Base-by-base conservation (phyloP, 2,113 vertebrate species). In the Baryphthengus martii region DNA sequence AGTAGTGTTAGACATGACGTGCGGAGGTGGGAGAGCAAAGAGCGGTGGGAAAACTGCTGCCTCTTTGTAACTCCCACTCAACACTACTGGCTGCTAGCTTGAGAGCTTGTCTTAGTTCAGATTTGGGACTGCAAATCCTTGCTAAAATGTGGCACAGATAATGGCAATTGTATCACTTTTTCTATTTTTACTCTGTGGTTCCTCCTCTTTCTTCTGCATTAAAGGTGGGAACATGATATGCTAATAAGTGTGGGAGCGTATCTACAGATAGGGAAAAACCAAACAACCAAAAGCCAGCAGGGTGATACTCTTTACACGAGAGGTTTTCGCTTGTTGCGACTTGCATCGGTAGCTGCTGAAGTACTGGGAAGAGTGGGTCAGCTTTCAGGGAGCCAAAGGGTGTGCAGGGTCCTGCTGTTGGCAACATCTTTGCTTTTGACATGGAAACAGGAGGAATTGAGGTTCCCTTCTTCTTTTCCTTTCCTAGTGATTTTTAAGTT, bases 261-360 rank as follows among this genome's bases (percentile, higher is more conserved):
- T 56, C 35, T 78, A 33, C 26, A 56, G 44, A 44, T 0, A 0
- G 18, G 12, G 23, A 3, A 15, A 35, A 31, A 62, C 33, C 29
- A 26, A 4, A 0, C 20, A 66, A 45, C 11, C 6, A 15, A 26
- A 89, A 56, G 47, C 39, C 49, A 40, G 10, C 9, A 55, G n/a
- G 56, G 11, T 55, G 66, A 31, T 80, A 39, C 29, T 67, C 19
- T 13, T 66, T 50, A 66, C 17, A 18, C 53, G 42, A 55, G 37
- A 80, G 18, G 7, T 42, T 92, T 86, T 67, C 13, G 7, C 50
- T 71, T 73, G 31, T 73, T 89, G 29, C 3, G 3, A 45, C 79
- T 86, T 73, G 39, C 16, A 21, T 63, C 63, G 55, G 47, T 71
- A 55, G 56, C 42, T 3, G 1, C 67, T 80, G 55, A 45, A 88